These are phyloP conservation scores for Hydra vulgaris DNA, from an alignment of 30 jellyfish, hydroid and myxozoan species.

Conservation along the genomic window DNA sequence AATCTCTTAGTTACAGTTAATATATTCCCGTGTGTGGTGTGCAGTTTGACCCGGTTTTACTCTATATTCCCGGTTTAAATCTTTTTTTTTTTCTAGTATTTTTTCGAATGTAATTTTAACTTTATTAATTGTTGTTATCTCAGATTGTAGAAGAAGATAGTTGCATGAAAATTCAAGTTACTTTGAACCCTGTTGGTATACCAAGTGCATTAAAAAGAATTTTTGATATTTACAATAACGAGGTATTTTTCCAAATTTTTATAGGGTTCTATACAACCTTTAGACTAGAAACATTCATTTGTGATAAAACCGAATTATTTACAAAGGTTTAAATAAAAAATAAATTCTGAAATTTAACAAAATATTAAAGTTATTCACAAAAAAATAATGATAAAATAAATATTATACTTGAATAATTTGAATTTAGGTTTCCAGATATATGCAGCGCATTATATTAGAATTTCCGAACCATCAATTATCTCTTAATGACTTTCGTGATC, in stretches of 20 bases:
- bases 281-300: too few species aligned
- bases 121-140: not conserved
- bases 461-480: conserved; percentile 58
- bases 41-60: too few species aligned
- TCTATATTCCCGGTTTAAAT: too few species aligned
- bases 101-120: not conserved
- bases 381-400: too few species aligned
- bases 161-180: conserved; percentile 37
- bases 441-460: conserved; percentile 48
- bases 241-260: conserved; percentile 15
- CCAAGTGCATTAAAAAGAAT: conserved; percentile 57
- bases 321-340: too few species aligned
- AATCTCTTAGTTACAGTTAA: too few species aligned
- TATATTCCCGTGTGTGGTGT: too few species aligned
- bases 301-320: too few species aligned
- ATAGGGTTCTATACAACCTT: not conserved
- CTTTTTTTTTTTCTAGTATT: too few species aligned
- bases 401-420: not conserved
- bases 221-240: conserved; percentile 43
- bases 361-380: too few species aligned
- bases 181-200: conserved; percentile 10
- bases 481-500: conserved; percentile 36
- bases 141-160: conserved; percentile 80
- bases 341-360: not conserved
- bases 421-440: conserved; percentile 48